A percentile compares a stretch with the other conserved stretches of the same genome.
Evolutionary conservation across 2,113 vertebrate genomes (phyloP).

Genomic region (Pagrus major): DNA sequence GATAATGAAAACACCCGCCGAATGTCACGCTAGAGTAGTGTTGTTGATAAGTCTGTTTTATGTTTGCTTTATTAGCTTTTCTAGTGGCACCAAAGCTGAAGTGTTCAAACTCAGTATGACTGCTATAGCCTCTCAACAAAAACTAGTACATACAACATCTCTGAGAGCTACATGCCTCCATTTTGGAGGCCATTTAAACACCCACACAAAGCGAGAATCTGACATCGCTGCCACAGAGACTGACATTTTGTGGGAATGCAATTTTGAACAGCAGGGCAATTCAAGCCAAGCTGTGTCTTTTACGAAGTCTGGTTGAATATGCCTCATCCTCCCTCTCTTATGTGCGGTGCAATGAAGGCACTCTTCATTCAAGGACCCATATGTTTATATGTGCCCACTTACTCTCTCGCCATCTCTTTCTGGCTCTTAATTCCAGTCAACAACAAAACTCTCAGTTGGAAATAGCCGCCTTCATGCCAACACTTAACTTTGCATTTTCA

Average conservation of each 20-base stretch:
- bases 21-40: not conserved
- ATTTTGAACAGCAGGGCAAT: conserved; percentile 55
- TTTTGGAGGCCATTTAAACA: conserved; percentile 49
- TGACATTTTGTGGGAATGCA: conserved; percentile 54
- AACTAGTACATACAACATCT: conserved; percentile 20
- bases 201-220: conserved; percentile 40
- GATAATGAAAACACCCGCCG: not conserved
- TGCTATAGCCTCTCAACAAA: conserved; percentile 2
- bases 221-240: conserved; percentile 28
- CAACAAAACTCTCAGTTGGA: conserved; percentile 20
- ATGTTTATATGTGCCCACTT: conserved; percentile 27
- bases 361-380: conserved; percentile 44
- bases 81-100: not conserved
- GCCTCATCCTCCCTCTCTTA: not conserved
- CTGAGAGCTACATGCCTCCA: conserved; percentile 22
- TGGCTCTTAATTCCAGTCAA: conserved; percentile 28
- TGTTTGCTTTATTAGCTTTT: conserved; percentile 7
- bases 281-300: conserved; percentile 38
- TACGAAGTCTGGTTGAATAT: conserved; percentile 25
- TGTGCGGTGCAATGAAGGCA: conserved; percentile 15
- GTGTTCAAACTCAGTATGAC: conserved; percentile 7
- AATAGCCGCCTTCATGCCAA: not conserved
- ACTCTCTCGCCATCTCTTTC: conserved; percentile 7
- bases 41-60: conserved; percentile 4
- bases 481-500: not conserved